Evolutionary conservation across 2,797 vertebrate genomes (phyloP), one percentile per base, ranked within the genome.

Genomic region (Amphiprion clarkii): DNA sequence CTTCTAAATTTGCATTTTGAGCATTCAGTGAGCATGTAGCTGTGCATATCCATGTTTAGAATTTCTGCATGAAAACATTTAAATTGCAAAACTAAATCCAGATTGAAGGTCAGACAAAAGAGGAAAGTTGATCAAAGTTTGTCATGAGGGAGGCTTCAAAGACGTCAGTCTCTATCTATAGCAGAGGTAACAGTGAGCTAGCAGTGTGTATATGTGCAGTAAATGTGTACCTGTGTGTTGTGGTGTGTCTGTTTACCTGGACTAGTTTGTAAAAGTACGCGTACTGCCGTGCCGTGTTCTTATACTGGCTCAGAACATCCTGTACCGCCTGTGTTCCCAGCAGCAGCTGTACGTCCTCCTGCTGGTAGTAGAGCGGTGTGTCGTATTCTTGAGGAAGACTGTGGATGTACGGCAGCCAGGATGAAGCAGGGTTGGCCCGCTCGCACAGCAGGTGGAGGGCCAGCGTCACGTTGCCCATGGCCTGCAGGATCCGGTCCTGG

Each of bases 241-340:
- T 21, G 1, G 25, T 57, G 52, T 10, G 0, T 69, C 10, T 3
- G 68, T 95, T 87, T 89, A 99, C 98, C 95, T 99, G 97, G 58
- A 99, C 93, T 82, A 99, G 96, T 89, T 96, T 99, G 94, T 98
- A 99, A 95, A 99, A 99, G 91, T 99, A 99, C 6, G 98, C 97
- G 14, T 99, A 99, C 82, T 99, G 98, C 8, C 98, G 96, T 1
- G 97, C 97, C 0, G 97, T 99, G 91, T 99, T 99, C 93, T 99
- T 99, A 75, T 98, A 99, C 90, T 99, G 98, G 92, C 96, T 99
- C 78, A 99, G 96, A 72, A 99, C 91, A 23, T 99, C 98, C 14
- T 97, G 97, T 74, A 99, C 93, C 6, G 98, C 98, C 91, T 99
- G 98, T 2, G 98, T 99, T 42, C 96, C 96, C 72, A 98, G 95